These are phyloP conservation scores for Cichlasoma orientale DNA, from an alignment of 2,797 vertebrate species.

Conservation along the genomic window DNA sequence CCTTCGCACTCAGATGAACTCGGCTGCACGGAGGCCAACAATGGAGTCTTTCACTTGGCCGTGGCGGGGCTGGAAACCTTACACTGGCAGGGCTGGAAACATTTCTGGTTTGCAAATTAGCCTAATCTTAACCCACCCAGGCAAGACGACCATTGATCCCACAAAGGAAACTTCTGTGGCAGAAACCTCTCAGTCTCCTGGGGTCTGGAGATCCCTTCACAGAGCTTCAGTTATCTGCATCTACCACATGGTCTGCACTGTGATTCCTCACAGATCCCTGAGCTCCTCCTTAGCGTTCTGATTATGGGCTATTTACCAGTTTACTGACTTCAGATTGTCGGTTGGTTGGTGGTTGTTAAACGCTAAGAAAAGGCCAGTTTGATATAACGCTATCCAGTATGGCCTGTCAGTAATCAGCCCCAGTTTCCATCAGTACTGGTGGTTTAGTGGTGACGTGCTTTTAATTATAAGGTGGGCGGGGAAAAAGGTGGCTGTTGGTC, in stretches of 20 bases:
- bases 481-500: conserved; percentile 1
- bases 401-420: conserved; percentile 34
- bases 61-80: background rate
- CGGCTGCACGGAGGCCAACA: conserved; percentile 26
- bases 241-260: background rate
- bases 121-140: conserved; percentile 28
- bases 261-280: conserved; percentile 1
- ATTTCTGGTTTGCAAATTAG: conserved; percentile 42
- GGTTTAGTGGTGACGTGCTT: conserved; percentile 36
- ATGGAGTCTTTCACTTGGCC: conserved; percentile 37
- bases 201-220: conserved; percentile 6
- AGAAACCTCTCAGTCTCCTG: background rate
- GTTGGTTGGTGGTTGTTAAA: conserved; percentile 10
- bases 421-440: conserved; percentile 41
- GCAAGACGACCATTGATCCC: background rate
- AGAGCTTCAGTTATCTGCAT: conserved; percentile 14
- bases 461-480: conserved; percentile 43
- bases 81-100: conserved; percentile 1
- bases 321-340: background rate
- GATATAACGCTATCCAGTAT: conserved; percentile 9
- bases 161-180: conserved; percentile 5
- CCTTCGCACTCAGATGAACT: conserved; percentile 33
- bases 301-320: conserved; percentile 22
- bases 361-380: conserved; percentile 14
- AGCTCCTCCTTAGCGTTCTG: conserved; percentile 8